Evolutionary conservation across 1,140 invertebrate genomes (phyloP), one percentile per base, ranked within the genome.

Genomic region (Cephus cinctus): DNA sequence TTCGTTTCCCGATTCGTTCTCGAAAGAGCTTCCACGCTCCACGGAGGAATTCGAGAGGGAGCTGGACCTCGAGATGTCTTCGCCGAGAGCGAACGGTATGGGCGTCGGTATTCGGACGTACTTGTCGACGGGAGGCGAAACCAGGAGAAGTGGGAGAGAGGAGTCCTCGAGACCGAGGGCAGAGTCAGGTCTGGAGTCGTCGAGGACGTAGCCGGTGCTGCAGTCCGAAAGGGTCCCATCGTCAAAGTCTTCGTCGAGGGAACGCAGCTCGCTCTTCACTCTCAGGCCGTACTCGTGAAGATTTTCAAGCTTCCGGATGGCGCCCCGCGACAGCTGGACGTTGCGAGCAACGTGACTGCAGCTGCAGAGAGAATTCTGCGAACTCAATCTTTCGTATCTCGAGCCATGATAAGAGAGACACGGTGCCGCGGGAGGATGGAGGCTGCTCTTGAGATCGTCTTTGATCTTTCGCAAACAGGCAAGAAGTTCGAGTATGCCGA

Each of bases 401-500:
- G 52, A 56, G 15, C 59, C 60, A 50, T 73, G 72, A 51, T 75
- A 75, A 5, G 64, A 69, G 11, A 73, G 56, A 23, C 70, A 71
- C 0, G 66, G 69, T 11, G 69, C 52, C 9, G 40, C 51, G 25
- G 67, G 58, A 16, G 64, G 51, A 41, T 60, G 49, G 20, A 60
- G 59, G 4, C 50, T 51, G 42, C 57, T 59, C 30, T 61, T 44
- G 16, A 80, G 54, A 42, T 80, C 76, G 45, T 78, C 72, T 18
- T 77, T 58, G 25, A 84, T 75, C 57, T 81, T 80, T 53, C 73
- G 71, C 32, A 81, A 65, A 50, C 81, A 83, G 25, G 80, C 78
- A 11, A 86, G 63, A 11, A 87, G 76, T 67, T 90, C 87, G 46
- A 86, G 46, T 2, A 85, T 80, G 41, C 88, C 86, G 15, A 86